Conservation (phyloP, 2,113 vertebrate genomes). For the Cathartes aura region DNA sequence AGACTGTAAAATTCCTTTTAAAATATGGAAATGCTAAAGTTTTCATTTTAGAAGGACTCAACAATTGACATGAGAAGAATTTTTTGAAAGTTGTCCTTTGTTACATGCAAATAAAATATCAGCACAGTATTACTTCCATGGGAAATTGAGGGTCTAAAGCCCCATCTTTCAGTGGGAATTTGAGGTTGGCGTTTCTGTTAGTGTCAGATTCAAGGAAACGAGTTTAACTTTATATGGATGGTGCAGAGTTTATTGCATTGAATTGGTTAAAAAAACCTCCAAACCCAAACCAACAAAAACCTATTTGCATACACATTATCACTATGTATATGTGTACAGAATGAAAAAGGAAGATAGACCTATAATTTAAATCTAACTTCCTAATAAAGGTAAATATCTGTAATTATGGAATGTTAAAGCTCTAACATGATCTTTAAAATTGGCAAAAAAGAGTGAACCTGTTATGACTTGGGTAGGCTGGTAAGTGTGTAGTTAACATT, state of each 20-base stretch:
- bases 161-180: not conserved
- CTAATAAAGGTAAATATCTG: slow-evolving; percentile 1
- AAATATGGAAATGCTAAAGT: not conserved
- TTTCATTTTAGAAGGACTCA: not conserved
- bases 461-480: not conserved
- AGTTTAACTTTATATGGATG: not conserved
- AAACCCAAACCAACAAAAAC: not conserved
- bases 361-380: slow-evolving; percentile 25
- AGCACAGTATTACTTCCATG: not conserved
- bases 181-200: not conserved
- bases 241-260: not conserved
- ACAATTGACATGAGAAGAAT: not conserved
- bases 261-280: not conserved
- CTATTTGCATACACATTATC: not conserved
- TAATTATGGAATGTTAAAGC: slow-evolving; percentile 29
- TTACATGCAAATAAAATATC: not conserved
- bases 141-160: not conserved
- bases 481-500: slow-evolving; percentile 20
- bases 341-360: not conserved
- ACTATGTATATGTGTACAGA: not conserved
- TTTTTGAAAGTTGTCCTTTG: not conserved
- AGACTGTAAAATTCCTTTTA: not conserved
- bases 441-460: not conserved
- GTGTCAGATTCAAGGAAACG: not conserved
- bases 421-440: slow-evolving; percentile 29